Base-by-base conservation (phyloP, 2,888 invertebrate species). In the Drosophila anomelani region DNA sequence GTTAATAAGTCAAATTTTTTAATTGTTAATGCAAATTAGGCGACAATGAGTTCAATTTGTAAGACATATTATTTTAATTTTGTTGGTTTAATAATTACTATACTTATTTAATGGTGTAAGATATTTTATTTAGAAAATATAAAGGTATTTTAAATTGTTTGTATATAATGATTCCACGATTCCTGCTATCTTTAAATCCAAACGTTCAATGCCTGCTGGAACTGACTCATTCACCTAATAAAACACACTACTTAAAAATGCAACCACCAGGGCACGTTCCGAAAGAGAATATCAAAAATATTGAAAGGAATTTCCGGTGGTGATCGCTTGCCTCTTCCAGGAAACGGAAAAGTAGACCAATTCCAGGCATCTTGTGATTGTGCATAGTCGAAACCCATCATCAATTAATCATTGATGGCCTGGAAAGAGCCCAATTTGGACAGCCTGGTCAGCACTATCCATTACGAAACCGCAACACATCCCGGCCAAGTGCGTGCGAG, bases 391-490 rank as follows among this genome's bases (percentile, higher is more conserved):
- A 23, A 41, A 13, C 13, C 4, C 23, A 26, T 17, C 23, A 43
- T 23, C 46, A 58, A 59, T 64, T 64, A 51, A 64, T 64, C 36
- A 66, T 44, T 36, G 43, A 64, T 43, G 64, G 20, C 23, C 51
- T 15, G 4, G 26, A 34, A 15, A 36, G 23, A 36, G 34, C 20
- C 64, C 60, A 60, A 58, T 60, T 60, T 29, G 2, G 56, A 20
- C 49, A 26, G 39, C 34, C 51, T 36, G 51, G 51, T 63, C 64
- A 66, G 64, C 49, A 64, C 64, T 66, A 64, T 63, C 64, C 66
- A 51, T 66, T 66, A 64, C 66, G 66, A 49, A 63, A 56, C 68
- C 53, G 59, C 61, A 60, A 32, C 49, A 47, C 23, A 41, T 56
- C 59, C 49, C 38, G 32, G 23, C 53, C 60, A 61, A 58, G 56